Evolutionary conservation across 2,888 invertebrate genomes (phyloP).

Genomic region (Tethea ocularis): DNA sequence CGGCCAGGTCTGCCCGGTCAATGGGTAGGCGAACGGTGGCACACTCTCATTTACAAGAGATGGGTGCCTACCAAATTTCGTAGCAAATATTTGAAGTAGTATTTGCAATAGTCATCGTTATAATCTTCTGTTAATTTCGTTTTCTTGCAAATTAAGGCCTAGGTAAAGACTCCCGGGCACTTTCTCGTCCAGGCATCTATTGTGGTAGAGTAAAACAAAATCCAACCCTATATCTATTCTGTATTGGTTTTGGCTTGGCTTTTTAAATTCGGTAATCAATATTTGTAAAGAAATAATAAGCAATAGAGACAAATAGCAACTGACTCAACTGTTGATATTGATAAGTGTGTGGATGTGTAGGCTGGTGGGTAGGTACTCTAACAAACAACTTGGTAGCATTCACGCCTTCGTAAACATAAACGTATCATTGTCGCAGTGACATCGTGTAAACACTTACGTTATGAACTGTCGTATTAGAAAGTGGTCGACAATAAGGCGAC

Average conservation of each 20-base stretch:
- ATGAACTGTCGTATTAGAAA: conserved; percentile 41
- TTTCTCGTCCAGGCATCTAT: too few relatives aligned
- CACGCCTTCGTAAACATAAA: conserved; percentile 25
- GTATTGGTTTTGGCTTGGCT: too few relatives aligned
- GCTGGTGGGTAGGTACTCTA: not conserved
- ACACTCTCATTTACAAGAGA: not conserved
- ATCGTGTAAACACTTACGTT: conserved; percentile 38
- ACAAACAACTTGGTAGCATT: not conserved
- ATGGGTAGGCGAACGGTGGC: not conserved
- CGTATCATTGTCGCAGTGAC: conserved; percentile 37
- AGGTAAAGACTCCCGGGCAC: too few relatives aligned
- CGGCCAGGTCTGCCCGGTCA: not conserved
- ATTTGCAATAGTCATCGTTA: not conserved
- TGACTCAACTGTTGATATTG: too few relatives aligned
- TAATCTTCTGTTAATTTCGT: too few relatives aligned
- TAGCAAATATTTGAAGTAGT: not conserved
- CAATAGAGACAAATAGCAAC: too few relatives aligned
- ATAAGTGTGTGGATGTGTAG: not conserved
- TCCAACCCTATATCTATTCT: too few relatives aligned
- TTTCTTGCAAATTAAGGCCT: too few relatives aligned
- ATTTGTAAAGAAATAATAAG: too few relatives aligned
- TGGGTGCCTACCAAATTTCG: not conserved
- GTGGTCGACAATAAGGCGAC: conserved; percentile 37
- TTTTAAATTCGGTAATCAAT: too few relatives aligned
- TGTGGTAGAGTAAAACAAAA: too few relatives aligned